Conservation (phyloP, 2,797 vertebrate species). For the Stomatorhinus walkeri region DNA sequence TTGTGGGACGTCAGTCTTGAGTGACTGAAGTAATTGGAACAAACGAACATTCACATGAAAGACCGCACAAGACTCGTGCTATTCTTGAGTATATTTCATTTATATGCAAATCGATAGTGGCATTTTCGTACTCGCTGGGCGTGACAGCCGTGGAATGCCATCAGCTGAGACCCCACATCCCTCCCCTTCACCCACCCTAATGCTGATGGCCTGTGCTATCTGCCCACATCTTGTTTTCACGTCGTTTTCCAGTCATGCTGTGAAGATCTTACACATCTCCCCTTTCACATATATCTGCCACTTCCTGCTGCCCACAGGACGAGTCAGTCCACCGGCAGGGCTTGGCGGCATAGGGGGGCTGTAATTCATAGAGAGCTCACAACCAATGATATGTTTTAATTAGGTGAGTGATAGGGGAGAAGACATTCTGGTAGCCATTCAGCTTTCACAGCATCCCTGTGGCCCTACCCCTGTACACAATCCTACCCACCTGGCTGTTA, state of each 20-base stretch:
- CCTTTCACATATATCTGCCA: neutral
- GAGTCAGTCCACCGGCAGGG: neutral
- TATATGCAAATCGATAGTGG: conserved; percentile 51
- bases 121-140: conserved; percentile 46
- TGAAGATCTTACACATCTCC: neutral
- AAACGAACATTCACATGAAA: conserved; percentile 17
- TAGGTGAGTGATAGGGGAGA: neutral
- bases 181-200: conserved; percentile 32
- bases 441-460: neutral
- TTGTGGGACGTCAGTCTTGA: conserved; percentile 29
- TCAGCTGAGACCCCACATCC: conserved; percentile 29
- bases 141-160: conserved; percentile 46
- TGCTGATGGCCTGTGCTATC: conserved; percentile 27
- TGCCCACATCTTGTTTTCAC: conserved; percentile 24
- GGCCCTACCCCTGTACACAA: neutral
- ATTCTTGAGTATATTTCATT: conserved; percentile 38
- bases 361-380: neutral
- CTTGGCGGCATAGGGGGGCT: neutral
- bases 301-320: neutral
- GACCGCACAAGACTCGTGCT: neutral
- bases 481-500: neutral
- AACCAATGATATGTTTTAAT: neutral
- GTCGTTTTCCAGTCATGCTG: neutral
- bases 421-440: neutral
- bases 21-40: conserved; percentile 30